A percentile compares a stretch with the other conserved stretches of the same genome.
Conservation (phyloP, 37 sponge, comb jelly and placozoan species). For the Axinella damicornis region DNA sequence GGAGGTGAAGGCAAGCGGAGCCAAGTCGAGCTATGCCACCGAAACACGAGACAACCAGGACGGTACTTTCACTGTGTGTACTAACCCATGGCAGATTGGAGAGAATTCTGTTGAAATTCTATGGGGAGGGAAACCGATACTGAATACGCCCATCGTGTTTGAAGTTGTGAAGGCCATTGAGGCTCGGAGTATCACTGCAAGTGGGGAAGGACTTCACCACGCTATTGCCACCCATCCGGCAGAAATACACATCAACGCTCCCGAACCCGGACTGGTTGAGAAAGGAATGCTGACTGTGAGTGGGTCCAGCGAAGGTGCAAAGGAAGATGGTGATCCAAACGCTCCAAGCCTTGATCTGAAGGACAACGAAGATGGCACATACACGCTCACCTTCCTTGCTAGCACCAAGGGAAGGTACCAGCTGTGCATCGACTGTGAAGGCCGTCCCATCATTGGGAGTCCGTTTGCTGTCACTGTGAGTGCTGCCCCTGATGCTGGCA, state of each 20-base stretch:
- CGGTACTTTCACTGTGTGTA: conserved; percentile 56
- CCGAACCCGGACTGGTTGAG: conserved; percentile 72
- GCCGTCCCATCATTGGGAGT: conserved; percentile 53
- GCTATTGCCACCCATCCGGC: conserved; percentile 35
- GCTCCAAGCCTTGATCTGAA: conserved; percentile 49
- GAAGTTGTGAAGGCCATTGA: conserved; percentile 67
- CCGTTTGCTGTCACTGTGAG: conserved; percentile 66
- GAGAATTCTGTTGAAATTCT: conserved; percentile 66
- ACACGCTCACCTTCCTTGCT: conserved; percentile 43
- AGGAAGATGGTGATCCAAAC: conserved; percentile 20
- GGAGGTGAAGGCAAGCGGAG: conserved; percentile 62
- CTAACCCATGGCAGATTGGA: conserved; percentile 85
- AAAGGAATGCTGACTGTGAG: conserved; percentile 47
- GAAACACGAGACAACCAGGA: conserved; percentile 53
- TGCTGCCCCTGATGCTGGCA: conserved; percentile 66
- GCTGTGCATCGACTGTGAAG: conserved; percentile 51
- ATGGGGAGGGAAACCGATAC: conserved; percentile 68
- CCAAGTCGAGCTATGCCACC: conserved; percentile 34
- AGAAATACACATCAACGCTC: conserved; percentile 49
- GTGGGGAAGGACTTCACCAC: conserved; percentile 55
- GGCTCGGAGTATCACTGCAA: conserved; percentile 54
- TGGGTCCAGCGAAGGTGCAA: conserved; percentile 4
- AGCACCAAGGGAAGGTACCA: conserved; percentile 51
- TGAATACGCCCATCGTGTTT: conserved; percentile 64
- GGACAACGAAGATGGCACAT: conserved; percentile 69